phyloP scores from a whole-genome alignment of 2,113 vertebrate genomes.

The Heloderma charlesbogerti region DNA sequence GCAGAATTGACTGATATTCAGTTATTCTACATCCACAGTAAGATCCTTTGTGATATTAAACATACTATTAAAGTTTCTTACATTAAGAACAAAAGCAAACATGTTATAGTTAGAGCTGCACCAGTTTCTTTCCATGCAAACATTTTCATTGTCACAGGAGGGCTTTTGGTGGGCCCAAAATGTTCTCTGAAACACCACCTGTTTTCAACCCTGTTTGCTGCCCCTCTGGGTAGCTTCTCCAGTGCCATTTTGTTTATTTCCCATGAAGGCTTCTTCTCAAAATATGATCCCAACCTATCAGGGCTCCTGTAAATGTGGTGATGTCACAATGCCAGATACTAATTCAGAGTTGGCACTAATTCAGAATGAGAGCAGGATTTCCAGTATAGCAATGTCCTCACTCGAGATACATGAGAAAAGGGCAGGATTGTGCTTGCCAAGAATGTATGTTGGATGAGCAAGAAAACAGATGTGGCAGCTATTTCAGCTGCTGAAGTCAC shows the following conservation, averaged over 20 bases:
- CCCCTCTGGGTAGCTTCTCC: not conserved
- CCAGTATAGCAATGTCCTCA: not conserved
- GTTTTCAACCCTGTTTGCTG: not conserved
- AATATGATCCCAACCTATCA: not conserved
- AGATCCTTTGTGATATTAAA: not conserved
- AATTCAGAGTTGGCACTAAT: not conserved
- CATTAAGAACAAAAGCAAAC: not conserved
- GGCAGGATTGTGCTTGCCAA: not conserved
- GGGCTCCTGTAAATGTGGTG: not conserved
- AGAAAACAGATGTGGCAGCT: not conserved
- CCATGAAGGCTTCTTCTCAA: not conserved
- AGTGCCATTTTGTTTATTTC: not conserved
- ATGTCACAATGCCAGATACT: not conserved
- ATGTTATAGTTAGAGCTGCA: not conserved
- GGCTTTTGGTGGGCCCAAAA: not conserved
- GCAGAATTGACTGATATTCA: not conserved
- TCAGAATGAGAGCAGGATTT: not conserved
- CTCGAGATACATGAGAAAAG: not conserved
- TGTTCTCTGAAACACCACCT: not conserved
- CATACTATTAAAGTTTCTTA: not conserved
- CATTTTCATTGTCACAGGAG: not conserved
- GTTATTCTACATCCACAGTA: not conserved
- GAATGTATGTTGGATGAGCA: not conserved
- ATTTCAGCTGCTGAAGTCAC: not conserved
- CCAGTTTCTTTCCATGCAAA: not conserved